phyloP scores from a whole-genome alignment of 2,113 vertebrate genomes.

The Kobus ellipsiprymnus region DNA sequence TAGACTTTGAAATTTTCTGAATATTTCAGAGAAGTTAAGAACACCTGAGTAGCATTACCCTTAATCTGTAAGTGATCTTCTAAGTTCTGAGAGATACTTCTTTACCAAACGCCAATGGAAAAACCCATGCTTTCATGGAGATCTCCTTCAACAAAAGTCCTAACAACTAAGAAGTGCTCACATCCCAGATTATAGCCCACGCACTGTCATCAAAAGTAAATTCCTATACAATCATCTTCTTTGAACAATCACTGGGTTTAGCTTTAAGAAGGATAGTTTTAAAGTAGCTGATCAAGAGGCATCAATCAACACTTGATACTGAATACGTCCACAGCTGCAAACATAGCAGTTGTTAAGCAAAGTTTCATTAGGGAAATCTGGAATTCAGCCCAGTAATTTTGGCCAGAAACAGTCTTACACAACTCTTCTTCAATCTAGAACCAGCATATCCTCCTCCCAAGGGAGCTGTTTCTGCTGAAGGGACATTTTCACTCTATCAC shows the following conservation, averaged over 20 bases:
- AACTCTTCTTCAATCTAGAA: slow-evolving; percentile 36
- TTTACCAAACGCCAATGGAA: not conserved
- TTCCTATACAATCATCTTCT: not conserved
- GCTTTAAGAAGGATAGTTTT: not conserved
- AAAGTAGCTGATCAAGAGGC: not conserved
- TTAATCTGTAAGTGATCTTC: not conserved
- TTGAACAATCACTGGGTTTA: not conserved
- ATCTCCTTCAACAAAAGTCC: not conserved
- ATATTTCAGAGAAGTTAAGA: not conserved
- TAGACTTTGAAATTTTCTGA: not conserved
- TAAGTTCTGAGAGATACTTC: not conserved
- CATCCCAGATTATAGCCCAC: not conserved
- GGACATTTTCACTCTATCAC: slow-evolving; percentile 23
- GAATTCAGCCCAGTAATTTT: slow-evolving; percentile 40
- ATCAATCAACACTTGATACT: slow-evolving; percentile 21
- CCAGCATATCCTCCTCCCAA: not conserved
- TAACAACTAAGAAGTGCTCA: not conserved
- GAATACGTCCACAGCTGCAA: not conserved
- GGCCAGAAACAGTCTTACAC: slow-evolving; percentile 28
- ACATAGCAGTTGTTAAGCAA: slow-evolving; percentile 28
- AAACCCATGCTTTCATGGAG: not conserved
- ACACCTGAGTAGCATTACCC: not conserved
- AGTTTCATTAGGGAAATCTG: slow-evolving; percentile 26
- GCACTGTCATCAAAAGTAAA: slow-evolving; percentile 4
- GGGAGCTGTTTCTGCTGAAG: slow-evolving; percentile 50